Percentiles rank a stretch among this genome's conserved stretches.
phyloP scores from a whole-genome alignment of 2,888 invertebrate genomes.

The Acronicta alni region DNA sequence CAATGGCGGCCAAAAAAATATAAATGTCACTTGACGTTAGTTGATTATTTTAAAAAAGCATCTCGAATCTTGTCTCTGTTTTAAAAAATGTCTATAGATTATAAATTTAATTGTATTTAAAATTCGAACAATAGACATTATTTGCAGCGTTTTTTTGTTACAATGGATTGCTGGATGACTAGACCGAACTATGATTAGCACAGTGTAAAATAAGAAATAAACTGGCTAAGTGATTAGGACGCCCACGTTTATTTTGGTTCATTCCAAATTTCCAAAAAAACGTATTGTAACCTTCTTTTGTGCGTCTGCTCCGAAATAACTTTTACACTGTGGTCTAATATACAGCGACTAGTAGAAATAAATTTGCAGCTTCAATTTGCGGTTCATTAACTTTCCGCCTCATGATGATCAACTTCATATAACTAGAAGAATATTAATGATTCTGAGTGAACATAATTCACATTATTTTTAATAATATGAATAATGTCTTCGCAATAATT shows the following conservation, averaged over 20 bases:
- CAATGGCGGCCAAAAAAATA: constrained; percentile 17
- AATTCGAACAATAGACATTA: constrained; percentile 38
- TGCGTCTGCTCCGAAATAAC: constrained; percentile 67
- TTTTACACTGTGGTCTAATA: constrained; percentile 44
- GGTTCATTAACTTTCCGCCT: too few species aligned
- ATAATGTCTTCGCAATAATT: too few species aligned
- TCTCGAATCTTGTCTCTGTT: constrained; percentile 12
- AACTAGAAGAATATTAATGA: too few species aligned
- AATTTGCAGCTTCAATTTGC: too few species aligned
- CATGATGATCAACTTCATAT: too few species aligned
- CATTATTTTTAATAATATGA: too few species aligned
- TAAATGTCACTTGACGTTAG: constrained; percentile 11
- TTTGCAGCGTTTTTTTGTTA: constrained; percentile 31
- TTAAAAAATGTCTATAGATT: constrained; percentile 13
- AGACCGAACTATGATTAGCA: constrained; percentile 37
- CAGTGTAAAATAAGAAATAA: constrained; percentile 36
- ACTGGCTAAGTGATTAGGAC: constrained; percentile 57
- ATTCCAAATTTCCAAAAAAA: constrained; percentile 68
- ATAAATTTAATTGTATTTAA: constrained; percentile 34
- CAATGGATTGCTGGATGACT: constrained; percentile 25
- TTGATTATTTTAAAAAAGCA: constrained; percentile 10
- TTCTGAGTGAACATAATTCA: too few species aligned
- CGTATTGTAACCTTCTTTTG: constrained; percentile 67
- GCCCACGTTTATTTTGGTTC: constrained; percentile 60
- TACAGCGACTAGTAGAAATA: background rate